Evolutionary conservation across 1,140 invertebrate species (phyloP).

Genomic region (Orchestia grillus): DNA sequence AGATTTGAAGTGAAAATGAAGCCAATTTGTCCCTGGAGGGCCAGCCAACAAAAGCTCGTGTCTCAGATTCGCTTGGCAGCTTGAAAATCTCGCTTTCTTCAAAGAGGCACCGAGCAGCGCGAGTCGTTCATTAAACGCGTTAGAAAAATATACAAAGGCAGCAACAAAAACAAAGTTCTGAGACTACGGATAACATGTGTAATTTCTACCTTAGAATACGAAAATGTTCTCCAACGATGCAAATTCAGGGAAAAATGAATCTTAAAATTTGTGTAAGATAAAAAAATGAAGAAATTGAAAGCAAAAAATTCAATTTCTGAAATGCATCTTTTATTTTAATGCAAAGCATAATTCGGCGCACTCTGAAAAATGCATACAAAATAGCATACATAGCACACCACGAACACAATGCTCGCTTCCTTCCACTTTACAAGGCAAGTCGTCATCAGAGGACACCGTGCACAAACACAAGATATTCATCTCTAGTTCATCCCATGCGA

Average conservation of each 20-base stretch:
- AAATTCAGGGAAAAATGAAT: background rate
- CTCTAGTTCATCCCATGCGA: too few relatives aligned
- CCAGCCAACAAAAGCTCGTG: background rate
- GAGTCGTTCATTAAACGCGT: background rate
- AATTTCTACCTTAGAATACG: background rate
- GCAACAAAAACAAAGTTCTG: background rate
- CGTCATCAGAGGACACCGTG: too few relatives aligned
- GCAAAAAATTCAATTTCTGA: background rate
- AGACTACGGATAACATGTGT: background rate
- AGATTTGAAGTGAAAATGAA: background rate
- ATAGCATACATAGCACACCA: background rate
- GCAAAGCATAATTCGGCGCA: too few relatives aligned
- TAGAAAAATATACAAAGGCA: background rate
- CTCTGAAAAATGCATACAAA: background rate
- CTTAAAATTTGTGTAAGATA: background rate
- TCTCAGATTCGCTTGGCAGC: background rate
- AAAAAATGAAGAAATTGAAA: background rate
- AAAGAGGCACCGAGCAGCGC: background rate
- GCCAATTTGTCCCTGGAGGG: background rate
- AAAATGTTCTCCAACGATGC: background rate
- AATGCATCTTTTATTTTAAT: background rate
- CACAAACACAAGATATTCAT: too few relatives aligned
- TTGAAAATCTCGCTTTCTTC: background rate
- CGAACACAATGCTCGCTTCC: too few relatives aligned
- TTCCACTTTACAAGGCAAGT: too few relatives aligned